Evolutionary conservation across 2,888 invertebrate genomes (phyloP).

Genomic region (Branchinecta sandiegonensis): DNA sequence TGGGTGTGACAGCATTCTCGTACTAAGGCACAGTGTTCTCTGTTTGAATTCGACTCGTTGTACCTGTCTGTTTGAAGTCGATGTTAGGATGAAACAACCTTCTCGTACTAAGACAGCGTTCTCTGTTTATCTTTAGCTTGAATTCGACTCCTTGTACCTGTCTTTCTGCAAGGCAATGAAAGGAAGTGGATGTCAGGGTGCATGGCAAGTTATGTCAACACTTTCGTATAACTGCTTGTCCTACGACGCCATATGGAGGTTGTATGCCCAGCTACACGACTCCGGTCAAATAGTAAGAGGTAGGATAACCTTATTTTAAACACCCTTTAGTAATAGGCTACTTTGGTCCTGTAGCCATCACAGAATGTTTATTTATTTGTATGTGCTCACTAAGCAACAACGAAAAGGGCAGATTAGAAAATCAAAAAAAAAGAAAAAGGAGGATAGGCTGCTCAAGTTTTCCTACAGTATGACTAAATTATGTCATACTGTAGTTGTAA

Average conservation of each 20-base stretch:
- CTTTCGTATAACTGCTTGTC: constrained; percentile 6
- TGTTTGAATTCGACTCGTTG: neutral
- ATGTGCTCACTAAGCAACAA: no score
- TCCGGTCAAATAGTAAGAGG: neutral
- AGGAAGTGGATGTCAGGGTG: neutral
- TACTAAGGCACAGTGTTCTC: neutral
- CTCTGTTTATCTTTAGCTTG: neutral
- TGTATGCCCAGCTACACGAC: neutral
- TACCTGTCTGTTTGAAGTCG: neutral
- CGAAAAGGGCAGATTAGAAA: no score
- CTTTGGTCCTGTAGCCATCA: no score
- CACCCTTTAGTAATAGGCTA: no score
- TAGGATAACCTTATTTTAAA: neutral
- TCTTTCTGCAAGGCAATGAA: constrained; percentile 2
- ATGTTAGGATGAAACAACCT: no score
- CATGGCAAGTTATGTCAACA: constrained; percentile 2
- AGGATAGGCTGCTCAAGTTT: no score
- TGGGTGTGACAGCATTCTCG: no score
- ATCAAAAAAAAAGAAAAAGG: no score
- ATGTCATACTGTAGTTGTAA: no score
- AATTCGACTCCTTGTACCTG: neutral
- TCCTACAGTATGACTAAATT: no score
- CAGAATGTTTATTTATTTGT: no score
- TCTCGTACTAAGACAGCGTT: neutral
- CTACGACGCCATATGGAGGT: neutral